Evolutionary conservation across 53 echinoderm and acorn worm genomes (phyloP), one percentile per base, ranked within the genome.

Genomic region (Echinometra lucunter): DNA sequence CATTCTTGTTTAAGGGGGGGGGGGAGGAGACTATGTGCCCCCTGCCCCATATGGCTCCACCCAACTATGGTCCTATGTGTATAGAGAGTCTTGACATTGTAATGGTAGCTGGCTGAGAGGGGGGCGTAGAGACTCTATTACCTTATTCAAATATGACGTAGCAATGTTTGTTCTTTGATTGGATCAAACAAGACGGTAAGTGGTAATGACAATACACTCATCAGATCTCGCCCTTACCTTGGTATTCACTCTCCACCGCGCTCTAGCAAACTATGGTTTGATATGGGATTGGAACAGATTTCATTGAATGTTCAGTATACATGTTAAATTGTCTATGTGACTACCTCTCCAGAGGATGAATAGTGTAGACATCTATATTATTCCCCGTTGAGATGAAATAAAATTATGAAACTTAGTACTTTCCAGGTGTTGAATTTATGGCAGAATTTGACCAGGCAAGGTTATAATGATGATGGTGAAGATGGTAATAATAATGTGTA

Each of bases 141-240:
- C 81, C 81, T 81, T 81, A 81, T 81, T 44, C 81, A 44, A 81
- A 81, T 81, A 81, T 81, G 81, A 81, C 81, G 81, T 81, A 81
- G 81, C 0, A 25, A 7, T 81, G 25, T 81, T 81, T 81, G 81
- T 44, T 23, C 81, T 81, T 27, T 81, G 81, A 81, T 81, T 81
- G 81, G 81, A 44, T 81, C 81, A 81, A 81, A 81, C 81, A 81
- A 81, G 7, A 44, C 81, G 81, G 9, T 81, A 81, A 81, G 81
- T 81, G 81, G 40, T 23, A 44, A 44, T 44, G 81, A 81, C 81
- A 81, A 81, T 81, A 81, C 42, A 23, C 40, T 44, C 81, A 18
- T 23, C 23, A 81, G 40, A 53, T 53, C 81, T 44, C 81, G 23
- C 44, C 23, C 21, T 6, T 53, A 19, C 23, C 60, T 60, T 25